Evolutionary conservation across 1,140 invertebrate species (phyloP).

Genomic region (Papilio xuthus): DNA sequence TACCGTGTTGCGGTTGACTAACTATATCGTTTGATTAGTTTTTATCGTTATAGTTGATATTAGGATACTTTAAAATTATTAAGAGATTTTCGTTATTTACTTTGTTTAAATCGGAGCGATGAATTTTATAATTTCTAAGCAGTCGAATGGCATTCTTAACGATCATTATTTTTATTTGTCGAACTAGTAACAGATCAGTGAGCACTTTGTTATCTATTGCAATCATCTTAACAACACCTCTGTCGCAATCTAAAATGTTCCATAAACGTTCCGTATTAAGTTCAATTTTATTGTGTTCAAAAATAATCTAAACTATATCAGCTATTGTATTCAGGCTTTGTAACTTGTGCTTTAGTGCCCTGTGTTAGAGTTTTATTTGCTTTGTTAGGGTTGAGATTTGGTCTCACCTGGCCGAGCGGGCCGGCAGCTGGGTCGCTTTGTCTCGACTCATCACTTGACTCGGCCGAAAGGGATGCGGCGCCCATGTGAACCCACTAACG

Average conservation of each 20-base stretch:
- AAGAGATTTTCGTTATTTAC: neutral
- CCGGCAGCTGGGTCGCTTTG: slow-evolving; percentile 72
- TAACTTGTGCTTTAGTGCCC: slow-evolving; percentile 40
- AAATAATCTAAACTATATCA: slow-evolving; percentile 43
- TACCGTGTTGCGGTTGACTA: slow-evolving; percentile 27
- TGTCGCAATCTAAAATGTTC: slow-evolving; percentile 50
- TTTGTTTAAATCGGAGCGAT: neutral
- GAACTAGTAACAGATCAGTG: slow-evolving; percentile 73
- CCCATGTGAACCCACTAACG: slow-evolving; percentile 72
- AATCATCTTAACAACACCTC: slow-evolving; percentile 54
- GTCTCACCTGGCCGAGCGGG: slow-evolving; percentile 67
- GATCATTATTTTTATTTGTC: slow-evolving; percentile 60
- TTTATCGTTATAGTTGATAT: neutral
- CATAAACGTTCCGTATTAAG: slow-evolving; percentile 50
- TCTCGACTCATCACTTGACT: slow-evolving; percentile 76
- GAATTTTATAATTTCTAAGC: slow-evolving; percentile 28
- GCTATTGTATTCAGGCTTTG: neutral
- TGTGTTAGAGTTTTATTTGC: slow-evolving; percentile 47
- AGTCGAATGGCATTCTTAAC: slow-evolving; percentile 22
- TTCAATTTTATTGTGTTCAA: slow-evolving; percentile 55
- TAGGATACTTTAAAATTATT: neutral
- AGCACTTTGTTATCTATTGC: slow-evolving; percentile 71
- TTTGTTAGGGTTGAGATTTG: slow-evolving; percentile 32
- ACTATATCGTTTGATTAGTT: neutral
- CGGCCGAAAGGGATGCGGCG: slow-evolving; percentile 74